phyloP scores from a whole-genome alignment of 2,888 invertebrate genomes.

The Mycogona germanica region DNA sequence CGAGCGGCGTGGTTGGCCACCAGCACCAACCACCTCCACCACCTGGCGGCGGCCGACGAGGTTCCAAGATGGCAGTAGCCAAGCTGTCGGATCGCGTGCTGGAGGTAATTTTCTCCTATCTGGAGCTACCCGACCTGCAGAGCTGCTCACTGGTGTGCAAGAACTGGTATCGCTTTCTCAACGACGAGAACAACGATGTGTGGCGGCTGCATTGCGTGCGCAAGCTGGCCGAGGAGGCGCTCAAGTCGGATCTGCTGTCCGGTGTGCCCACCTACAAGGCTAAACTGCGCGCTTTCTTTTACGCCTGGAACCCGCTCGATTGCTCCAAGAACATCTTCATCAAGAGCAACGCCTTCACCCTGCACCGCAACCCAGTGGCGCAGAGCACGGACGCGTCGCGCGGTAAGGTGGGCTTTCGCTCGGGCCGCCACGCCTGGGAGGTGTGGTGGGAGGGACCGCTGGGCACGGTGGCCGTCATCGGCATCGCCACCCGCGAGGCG shows the following conservation, averaged over 20 bases:
- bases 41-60: no score
- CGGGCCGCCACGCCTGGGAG: conserved; percentile 95
- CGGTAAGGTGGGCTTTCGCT: conserved; percentile 68
- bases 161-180: conserved; percentile 79
- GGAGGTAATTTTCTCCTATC: conserved; percentile 82
- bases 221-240: conserved; percentile 69
- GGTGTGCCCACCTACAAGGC: conserved; percentile 83
- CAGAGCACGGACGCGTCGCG: conserved; percentile 94
- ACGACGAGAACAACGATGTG: conserved; percentile 88
- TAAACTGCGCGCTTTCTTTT: conserved; percentile 82
- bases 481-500: conserved; percentile 88
- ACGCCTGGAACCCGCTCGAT: conserved; percentile 96
- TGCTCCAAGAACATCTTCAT: conserved; percentile 95
- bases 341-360: conserved; percentile 91
- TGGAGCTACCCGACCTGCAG: conserved; percentile 70
- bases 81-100: conserved; percentile 60
- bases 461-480: conserved; percentile 96
- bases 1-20: no score
- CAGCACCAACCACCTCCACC: no score
- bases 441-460: conserved; percentile 97
- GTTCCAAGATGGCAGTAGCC: conserved; percentile 13
- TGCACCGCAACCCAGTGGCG: conserved; percentile 96
- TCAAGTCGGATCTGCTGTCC: conserved; percentile 81
- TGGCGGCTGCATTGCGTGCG: conserved; percentile 84
- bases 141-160: conserved; percentile 88